Conservation (phyloP, 2,888 invertebrate species). For the Megalurothrips usitatus region DNA sequence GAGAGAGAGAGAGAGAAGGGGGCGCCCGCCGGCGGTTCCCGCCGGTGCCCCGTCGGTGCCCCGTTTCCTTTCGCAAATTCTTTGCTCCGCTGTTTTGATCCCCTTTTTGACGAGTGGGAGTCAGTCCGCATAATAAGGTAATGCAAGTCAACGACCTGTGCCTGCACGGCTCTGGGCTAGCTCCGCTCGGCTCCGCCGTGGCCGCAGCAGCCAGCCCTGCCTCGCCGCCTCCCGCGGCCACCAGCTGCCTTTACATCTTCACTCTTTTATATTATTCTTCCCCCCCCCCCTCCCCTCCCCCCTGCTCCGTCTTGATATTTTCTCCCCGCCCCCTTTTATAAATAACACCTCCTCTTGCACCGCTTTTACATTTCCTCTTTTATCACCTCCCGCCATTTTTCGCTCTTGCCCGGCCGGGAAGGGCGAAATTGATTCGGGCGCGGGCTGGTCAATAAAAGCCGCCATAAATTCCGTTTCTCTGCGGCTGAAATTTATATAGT, state of each 20-base stretch:
- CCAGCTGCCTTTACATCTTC: not conserved
- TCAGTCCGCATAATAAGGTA: too few relatives aligned
- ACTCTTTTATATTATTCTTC: not conserved
- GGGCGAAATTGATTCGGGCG: slow-evolving; percentile 17
- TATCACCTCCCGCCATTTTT: not conserved
- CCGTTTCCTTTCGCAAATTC: too few relatives aligned
- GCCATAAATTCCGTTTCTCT: slow-evolving; percentile 16
- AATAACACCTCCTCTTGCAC: not conserved
- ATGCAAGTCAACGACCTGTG: too few relatives aligned
- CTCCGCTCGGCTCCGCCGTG: too few relatives aligned
- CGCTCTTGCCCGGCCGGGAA: not conserved
- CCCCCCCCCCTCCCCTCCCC: not conserved
- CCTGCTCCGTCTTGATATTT: not conserved
- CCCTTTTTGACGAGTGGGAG: too few relatives aligned
- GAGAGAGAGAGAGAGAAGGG: too few relatives aligned
- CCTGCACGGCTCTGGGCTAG: too few relatives aligned
- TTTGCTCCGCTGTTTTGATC: too few relatives aligned
- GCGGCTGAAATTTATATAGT: slow-evolving; percentile 19
- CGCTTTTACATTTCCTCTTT: slow-evolving; percentile 16
- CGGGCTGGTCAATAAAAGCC: not conserved
- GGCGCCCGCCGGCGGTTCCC: too few relatives aligned
- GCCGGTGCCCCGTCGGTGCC: too few relatives aligned
- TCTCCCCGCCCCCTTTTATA: not conserved
- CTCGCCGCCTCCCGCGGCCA: too few relatives aligned
- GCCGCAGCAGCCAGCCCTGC: too few relatives aligned